Evolutionary conservation across 2,888 invertebrate genomes (phyloP).

Genomic region (Limenitis arthemis): DNA sequence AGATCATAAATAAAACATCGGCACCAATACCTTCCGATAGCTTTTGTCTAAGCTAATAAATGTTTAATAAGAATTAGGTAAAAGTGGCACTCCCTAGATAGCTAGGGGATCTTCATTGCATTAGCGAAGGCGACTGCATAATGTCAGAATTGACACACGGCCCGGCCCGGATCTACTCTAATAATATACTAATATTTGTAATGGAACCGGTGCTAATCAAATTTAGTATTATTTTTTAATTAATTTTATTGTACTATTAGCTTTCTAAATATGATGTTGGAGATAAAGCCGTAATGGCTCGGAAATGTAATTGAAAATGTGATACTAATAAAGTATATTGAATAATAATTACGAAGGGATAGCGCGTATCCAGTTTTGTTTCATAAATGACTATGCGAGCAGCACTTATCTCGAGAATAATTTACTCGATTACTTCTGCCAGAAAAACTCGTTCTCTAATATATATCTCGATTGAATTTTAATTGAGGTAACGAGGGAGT

Average conservation of each 20-base stretch:
- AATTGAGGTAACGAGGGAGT: constrained; percentile 62
- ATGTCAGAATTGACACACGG: constrained; percentile 50
- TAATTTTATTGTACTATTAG: constrained; percentile 10
- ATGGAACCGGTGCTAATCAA: constrained; percentile 28
- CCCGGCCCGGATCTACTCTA: constrained; percentile 24
- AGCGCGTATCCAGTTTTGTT: constrained; percentile 13
- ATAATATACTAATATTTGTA: constrained; percentile 32
- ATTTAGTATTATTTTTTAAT: constrained; percentile 23
- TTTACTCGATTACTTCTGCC: constrained; percentile 46
- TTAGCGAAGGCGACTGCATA: constrained; percentile 54
- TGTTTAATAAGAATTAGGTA: constrained; percentile 70
- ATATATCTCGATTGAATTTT: constrained; percentile 65
- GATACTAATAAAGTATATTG: constrained; percentile 13
- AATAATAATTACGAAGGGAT: constrained; percentile 10
- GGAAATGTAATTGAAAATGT: constrained; percentile 9
- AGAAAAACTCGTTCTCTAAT: constrained; percentile 54
- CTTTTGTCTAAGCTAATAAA: constrained; percentile 68
- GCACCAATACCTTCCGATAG: constrained; percentile 53
- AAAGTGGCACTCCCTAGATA: constrained; percentile 49
- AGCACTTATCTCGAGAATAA: constrained; percentile 40
- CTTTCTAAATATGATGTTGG: constrained; percentile 8
- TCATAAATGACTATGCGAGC: constrained; percentile 8
- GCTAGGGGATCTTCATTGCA: constrained; percentile 47
- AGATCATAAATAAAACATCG: constrained; percentile 66
- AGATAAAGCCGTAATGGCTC: constrained; percentile 11